phyloP scores from a whole-genome alignment of 2,888 invertebrate species.

The Latrodectus hesperus region DNA sequence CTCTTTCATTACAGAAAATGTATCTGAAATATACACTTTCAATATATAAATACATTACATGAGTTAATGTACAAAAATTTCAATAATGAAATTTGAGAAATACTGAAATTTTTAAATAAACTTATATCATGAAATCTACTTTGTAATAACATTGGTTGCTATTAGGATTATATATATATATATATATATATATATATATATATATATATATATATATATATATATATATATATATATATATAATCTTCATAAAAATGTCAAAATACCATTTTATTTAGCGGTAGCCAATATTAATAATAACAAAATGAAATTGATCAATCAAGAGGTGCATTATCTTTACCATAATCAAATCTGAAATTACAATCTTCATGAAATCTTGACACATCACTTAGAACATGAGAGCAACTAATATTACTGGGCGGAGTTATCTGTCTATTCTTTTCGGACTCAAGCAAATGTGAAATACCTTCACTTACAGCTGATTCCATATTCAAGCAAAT shows the following conservation, averaged over 20 bases:
- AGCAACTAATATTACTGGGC: constrained; percentile 65
- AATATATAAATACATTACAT: constrained; percentile 1
- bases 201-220: no score
- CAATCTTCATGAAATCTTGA: constrained; percentile 63
- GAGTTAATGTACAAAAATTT: constrained; percentile 2
- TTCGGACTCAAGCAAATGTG: constrained; percentile 46
- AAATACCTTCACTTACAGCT: constrained; percentile 52
- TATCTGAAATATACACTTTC: neutral
- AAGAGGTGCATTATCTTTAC: constrained; percentile 53
- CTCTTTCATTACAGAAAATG: neutral
- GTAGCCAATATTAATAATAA: neutral
- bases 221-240: no score
- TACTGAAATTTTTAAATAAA: neutral
- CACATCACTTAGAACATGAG: constrained; percentile 52
- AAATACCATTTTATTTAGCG: neutral
- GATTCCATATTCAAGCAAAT: constrained; percentile 52
- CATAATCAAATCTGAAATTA: constrained; percentile 61
- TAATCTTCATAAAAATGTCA: neutral
- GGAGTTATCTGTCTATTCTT: constrained; percentile 58
- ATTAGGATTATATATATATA: no score
- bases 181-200: no score
- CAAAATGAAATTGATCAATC: constrained; percentile 27
- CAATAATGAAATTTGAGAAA: neutral
- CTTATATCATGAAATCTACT: no score
- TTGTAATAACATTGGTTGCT: no score